Conservation (phyloP, 2,797 vertebrate species). For the Macrochelys suwanniensis region DNA sequence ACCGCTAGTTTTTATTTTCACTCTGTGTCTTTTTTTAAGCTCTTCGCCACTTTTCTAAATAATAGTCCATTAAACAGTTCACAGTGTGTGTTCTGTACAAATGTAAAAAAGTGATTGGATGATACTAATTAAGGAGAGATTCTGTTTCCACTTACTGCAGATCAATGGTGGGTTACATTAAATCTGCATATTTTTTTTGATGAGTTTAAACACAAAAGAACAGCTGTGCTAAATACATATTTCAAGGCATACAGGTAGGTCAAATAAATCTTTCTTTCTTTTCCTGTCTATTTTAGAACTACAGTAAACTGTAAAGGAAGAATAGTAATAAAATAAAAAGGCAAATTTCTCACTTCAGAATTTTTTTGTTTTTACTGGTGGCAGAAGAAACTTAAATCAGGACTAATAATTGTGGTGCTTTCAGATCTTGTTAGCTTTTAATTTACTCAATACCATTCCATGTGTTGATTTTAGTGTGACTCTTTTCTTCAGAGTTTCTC, state of each 20-base stretch:
- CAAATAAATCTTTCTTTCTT: slow-evolving; percentile 75
- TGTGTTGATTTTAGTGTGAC: slow-evolving; percentile 50
- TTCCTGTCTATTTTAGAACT: slow-evolving; percentile 59
- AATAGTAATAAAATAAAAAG: slow-evolving; percentile 68
- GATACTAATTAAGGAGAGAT: slow-evolving; percentile 92
- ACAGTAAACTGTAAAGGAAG: slow-evolving; percentile 62
- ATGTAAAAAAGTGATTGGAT: slow-evolving; percentile 87
- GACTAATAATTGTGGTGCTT: slow-evolving; percentile 30
- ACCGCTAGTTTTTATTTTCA: slow-evolving; percentile 81
- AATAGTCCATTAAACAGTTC: slow-evolving; percentile 87
- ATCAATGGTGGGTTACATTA: slow-evolving; percentile 86
- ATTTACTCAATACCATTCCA: slow-evolving; percentile 57
- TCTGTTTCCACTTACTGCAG: slow-evolving; percentile 88
- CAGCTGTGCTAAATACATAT: slow-evolving; percentile 86
- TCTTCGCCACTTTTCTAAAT: slow-evolving; percentile 84
- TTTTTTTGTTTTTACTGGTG: slow-evolving; percentile 51
- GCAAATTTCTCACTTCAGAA: slow-evolving; percentile 63
- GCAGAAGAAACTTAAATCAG: slow-evolving; percentile 51
- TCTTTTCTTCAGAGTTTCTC: slow-evolving; percentile 47
- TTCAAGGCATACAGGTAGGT: slow-evolving; percentile 84
- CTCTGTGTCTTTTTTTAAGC: slow-evolving; percentile 53
- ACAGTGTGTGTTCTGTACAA: slow-evolving; percentile 84
- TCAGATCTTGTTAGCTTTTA: slow-evolving; percentile 65
- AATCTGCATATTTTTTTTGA: slow-evolving; percentile 80
- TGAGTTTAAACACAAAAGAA: slow-evolving; percentile 84